Conservation (phyloP, 2,888 invertebrate genomes). For the Dasypolia templi region DNA sequence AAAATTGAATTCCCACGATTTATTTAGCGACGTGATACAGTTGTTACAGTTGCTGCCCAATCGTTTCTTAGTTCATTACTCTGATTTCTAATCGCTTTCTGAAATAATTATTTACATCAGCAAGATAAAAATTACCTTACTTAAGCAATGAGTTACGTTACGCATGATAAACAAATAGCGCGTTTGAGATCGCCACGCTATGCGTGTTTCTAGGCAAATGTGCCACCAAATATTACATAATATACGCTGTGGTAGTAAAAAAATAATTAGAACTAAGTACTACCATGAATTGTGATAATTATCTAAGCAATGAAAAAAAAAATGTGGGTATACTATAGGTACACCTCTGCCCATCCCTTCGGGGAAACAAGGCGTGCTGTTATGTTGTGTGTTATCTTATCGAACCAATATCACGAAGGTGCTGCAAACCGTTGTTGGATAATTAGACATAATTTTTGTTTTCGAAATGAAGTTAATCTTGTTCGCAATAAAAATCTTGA, state of each 20-base stretch:
- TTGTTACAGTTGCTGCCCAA: neutral
- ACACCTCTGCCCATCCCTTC: too few species aligned
- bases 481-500: too few species aligned
- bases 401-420: neutral
- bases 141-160: constrained; percentile 29
- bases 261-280: neutral
- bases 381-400: too few species aligned
- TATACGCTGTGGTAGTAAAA: neutral
- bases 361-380: too few species aligned
- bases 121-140: neutral
- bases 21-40: neutral
- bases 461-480: too few species aligned
- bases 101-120: neutral
- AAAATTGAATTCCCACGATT: constrained; percentile 13
- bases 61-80: neutral
- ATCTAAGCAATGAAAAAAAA: too few species aligned
- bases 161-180: constrained; percentile 21
- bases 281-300: neutral
- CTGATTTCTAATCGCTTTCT: neutral
- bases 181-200: constrained; percentile 7
- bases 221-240: neutral
- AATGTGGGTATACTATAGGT: too few species aligned
- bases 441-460: neutral
- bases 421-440: neutral
- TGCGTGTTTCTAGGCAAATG: constrained; percentile 11